Evolutionary conservation across 2,888 invertebrate species (phyloP), one percentile per base, ranked within the genome.

Genomic region (Chloroclysta siterata): DNA sequence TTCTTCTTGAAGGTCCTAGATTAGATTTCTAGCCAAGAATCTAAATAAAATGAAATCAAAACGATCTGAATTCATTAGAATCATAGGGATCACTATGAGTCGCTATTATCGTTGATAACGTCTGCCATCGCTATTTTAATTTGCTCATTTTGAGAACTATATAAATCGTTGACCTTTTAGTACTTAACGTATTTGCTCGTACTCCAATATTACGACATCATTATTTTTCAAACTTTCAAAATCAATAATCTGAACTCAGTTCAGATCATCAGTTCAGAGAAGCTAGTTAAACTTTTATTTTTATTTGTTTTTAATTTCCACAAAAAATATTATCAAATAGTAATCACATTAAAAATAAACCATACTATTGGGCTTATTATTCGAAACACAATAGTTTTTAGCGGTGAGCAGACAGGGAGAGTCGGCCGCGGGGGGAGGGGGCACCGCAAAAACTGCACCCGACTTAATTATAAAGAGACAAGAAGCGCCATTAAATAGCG

Each of bases 381-480:
- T 83, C 78, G 76, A 72, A 77, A 79, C 81, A 89, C 87, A 89
- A 89, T 87, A 88, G 87, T 86, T 84, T 81, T 81, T 77, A 81
- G 81, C 79, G 76, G 69, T 39, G 68, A 60, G 64, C 57, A 61
- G 60, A 47, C 62, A 17, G 55, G 67, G 64, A 64, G 71, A 67
- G 65, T 71, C 71, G 68, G 72, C 70, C 65, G 64, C 65, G 68
- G 48, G 67, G 74, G 66, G 72, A 72, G 73, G 74, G 75, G 79
- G 78, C 79, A 80, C 88, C 88, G 86, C 92, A 92, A 92, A 92
- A 92, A 92, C 88, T 91, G 91, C 91, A 89, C 91, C 90, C 88
- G 90, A 93, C 92, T 93, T 93, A 92, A 93, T 93, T 92, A 92
- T 93, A 91, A 92, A 91, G 92, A 92, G 92, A 93, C 93, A 93